phyloP scores from a whole-genome alignment of 2,888 invertebrate genomes.

The Agonopterix arenella region DNA sequence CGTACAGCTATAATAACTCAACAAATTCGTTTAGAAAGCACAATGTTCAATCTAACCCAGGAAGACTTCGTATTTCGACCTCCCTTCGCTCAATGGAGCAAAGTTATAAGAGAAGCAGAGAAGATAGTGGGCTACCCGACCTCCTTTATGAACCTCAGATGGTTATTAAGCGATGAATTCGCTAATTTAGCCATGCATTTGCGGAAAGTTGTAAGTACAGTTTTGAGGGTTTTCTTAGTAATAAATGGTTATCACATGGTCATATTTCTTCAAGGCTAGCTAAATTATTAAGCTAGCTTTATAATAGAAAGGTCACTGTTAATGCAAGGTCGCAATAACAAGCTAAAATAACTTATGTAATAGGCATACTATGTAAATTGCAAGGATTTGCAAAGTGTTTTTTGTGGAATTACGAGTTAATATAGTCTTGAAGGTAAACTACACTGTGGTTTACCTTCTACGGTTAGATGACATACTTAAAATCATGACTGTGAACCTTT shows the following conservation, averaged over 20 bases:
- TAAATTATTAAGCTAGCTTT: not conserved
- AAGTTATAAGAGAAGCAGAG: constrained; percentile 68
- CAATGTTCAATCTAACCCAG: constrained; percentile 58
- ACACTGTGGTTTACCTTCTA: too few species aligned
- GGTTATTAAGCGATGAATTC: constrained; percentile 80
- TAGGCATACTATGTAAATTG: not conserved
- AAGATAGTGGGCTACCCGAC: constrained; percentile 76
- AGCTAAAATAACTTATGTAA: not conserved
- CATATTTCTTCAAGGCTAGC: too few species aligned
- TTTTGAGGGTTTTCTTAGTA: too few species aligned
- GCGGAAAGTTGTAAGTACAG: constrained; percentile 63
- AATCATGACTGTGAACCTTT: too few species aligned
- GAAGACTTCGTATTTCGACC: constrained; percentile 65
- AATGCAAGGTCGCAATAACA: not conserved
- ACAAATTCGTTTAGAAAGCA: constrained; percentile 55
- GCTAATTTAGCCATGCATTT: constrained; percentile 76
- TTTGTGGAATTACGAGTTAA: too few species aligned
- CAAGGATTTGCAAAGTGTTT: too few species aligned
- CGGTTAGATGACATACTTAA: too few species aligned
- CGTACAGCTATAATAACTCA: constrained; percentile 46
- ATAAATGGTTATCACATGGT: too few species aligned
- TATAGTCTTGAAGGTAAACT: too few species aligned
- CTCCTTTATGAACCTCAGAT: constrained; percentile 77
- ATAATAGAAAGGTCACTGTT: not conserved
- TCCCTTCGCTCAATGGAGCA: constrained; percentile 61